Percentiles rank a stretch among this genome's conserved stretches.
Conservation (phyloP, 2,888 invertebrate species). For the Ceramica pisi region DNA sequence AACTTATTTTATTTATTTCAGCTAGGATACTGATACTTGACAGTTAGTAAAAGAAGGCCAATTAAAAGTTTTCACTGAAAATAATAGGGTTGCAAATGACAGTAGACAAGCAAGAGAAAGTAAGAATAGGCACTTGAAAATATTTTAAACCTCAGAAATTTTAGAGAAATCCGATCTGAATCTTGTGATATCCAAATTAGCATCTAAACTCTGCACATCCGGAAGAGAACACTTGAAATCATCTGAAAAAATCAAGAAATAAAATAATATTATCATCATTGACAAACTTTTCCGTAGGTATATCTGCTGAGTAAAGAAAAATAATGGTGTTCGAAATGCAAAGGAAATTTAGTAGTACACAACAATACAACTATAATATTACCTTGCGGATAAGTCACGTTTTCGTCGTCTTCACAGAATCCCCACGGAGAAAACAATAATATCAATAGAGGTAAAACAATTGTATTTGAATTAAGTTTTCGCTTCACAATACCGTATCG, state of each 20-base stretch:
- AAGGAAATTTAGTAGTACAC: background rate
- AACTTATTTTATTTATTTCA: too few relatives aligned
- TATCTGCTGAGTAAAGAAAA: background rate
- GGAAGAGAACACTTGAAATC: slow-evolving; percentile 88
- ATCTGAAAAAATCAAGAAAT: slow-evolving; percentile 78
- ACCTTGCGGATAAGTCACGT: slow-evolving; percentile 72
- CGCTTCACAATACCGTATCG: slow-evolving; percentile 11
- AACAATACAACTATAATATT: slow-evolving; percentile 19
- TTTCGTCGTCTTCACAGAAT: slow-evolving; percentile 69
- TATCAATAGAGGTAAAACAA: slow-evolving; percentile 48
- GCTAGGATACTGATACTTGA: too few relatives aligned
- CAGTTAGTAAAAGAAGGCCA: too few relatives aligned
- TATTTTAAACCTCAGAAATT: slow-evolving; percentile 86
- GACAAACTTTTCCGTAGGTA: background rate
- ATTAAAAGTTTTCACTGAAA: too few relatives aligned
- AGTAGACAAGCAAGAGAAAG: too few relatives aligned
- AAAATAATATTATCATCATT: background rate
- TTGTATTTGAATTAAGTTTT: slow-evolving; percentile 15
- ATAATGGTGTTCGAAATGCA: background rate
- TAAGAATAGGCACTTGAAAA: too few relatives aligned
- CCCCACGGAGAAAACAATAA: slow-evolving; percentile 65
- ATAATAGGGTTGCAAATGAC: too few relatives aligned
- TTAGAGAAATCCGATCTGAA: slow-evolving; percentile 87
- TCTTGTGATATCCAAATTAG: slow-evolving; percentile 82
- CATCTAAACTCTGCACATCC: slow-evolving; percentile 85